phyloP scores from a whole-genome alignment of 2,888 invertebrate species.

The Yponomeuta malinellus region DNA sequence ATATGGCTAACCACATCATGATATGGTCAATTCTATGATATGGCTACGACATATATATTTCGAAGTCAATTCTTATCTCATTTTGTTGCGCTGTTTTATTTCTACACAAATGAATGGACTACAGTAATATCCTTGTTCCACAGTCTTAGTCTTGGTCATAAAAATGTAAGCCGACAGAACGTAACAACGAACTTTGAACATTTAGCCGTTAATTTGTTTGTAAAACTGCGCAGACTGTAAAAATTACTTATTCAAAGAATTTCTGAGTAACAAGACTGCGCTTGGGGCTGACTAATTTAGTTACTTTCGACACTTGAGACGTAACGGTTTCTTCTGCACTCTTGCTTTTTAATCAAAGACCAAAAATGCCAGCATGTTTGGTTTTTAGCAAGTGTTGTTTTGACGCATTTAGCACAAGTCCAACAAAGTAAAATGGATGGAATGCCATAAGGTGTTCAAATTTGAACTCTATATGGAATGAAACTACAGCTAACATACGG shows the following conservation, averaged over 20 bases:
- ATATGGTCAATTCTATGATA: too few species aligned
- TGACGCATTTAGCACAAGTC: too few species aligned
- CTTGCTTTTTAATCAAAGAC: background rate
- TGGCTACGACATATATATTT: too few species aligned
- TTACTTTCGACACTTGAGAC: background rate
- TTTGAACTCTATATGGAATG: too few species aligned
- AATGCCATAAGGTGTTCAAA: too few species aligned
- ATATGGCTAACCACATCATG: too few species aligned
- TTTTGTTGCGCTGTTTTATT: too few species aligned
- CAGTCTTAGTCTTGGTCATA: slow-evolving; percentile 38
- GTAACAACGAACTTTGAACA: slow-evolving; percentile 57
- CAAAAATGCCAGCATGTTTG: too few species aligned
- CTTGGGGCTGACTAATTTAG: background rate
- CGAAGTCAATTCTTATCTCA: background rate
- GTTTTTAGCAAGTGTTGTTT: too few species aligned
- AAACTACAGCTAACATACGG: too few species aligned
- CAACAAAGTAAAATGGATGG: too few species aligned
- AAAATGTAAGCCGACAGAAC: slow-evolving; percentile 46
- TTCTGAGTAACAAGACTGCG: background rate
- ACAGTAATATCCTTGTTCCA: background rate
- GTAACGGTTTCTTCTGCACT: background rate
- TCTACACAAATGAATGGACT: too few species aligned
- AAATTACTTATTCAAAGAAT: slow-evolving; percentile 66
- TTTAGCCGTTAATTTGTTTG: slow-evolving; percentile 73
- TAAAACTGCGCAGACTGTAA: slow-evolving; percentile 71